Evolutionary conservation across 2,113 vertebrate genomes (phyloP).

Genomic region (Malaclemys terrapin): DNA sequence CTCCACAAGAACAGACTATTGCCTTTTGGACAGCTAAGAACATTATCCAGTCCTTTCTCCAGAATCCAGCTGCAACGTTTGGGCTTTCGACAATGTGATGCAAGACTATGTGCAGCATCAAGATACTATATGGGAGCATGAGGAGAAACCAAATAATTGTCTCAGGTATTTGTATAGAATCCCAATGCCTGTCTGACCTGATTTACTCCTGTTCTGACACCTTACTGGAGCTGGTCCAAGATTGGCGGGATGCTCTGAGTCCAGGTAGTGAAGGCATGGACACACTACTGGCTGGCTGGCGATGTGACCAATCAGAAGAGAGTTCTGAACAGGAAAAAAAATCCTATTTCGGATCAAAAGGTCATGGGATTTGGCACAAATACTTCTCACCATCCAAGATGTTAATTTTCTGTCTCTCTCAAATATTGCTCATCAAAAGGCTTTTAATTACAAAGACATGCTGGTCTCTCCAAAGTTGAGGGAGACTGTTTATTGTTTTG

Average conservation of each 20-base stretch:
- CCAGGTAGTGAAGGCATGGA: not conserved
- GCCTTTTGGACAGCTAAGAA: fast-evolving
- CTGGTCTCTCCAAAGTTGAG: constrained; percentile 20
- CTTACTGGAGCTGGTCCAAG: not conserved
- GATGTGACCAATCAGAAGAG: fast-evolving
- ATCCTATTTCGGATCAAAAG: not conserved
- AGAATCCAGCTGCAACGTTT: not conserved
- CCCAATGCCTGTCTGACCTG: constrained; percentile 16
- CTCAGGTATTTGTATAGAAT: not conserved
- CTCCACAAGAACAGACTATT: fast-evolving
- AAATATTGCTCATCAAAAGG: not conserved
- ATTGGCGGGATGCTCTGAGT: not conserved
- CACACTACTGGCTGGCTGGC: fast-evolving
- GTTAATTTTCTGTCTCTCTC: not conserved
- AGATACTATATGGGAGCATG: constrained; percentile 19
- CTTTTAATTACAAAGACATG: constrained; percentile 50
- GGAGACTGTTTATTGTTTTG: constrained; percentile 29
- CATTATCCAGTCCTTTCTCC: fast-evolving
- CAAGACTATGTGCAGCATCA: not conserved
- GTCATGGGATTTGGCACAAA: fast-evolving
- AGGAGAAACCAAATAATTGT: not conserved
- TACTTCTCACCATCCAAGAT: not conserved
- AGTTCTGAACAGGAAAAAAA: not conserved
- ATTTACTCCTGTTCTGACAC: not conserved
- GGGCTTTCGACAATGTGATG: not conserved